Base-by-base conservation (phyloP, 2,888 invertebrate species). In the Pycnomerus fuliginosus region DNA sequence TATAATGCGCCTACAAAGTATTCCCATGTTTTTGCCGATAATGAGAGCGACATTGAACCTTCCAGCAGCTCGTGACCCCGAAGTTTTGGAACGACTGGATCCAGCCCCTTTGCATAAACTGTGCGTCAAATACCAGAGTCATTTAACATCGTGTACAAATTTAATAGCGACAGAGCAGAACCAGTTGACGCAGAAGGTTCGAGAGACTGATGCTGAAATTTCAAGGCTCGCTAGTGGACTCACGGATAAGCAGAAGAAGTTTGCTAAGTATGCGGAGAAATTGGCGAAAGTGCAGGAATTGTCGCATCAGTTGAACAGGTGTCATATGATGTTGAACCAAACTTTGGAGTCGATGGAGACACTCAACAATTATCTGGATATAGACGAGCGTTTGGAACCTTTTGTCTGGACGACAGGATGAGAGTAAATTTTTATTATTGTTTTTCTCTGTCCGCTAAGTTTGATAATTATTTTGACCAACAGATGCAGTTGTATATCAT, bases 21-120 rank as follows among this genome's bases (percentile, higher is more conserved):
- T 95, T 57, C 94, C 95, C 2, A 89, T 91, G 72, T 95, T 96
- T 70, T 73, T 94, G 37, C 96, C 96, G 0, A 92, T 96, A 32
- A 90, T 96, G 84, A 74, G 93, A 23, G 92, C 91, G 0, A 89
- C 92, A 0, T 71, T 93, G 1, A 91, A 91, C 25, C 72, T 92
- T 36, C 90, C 93, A 0, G 87, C 90, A 0, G 85, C 87, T 0
- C 77, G 90, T 30, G 94, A 95, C 69, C 87, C 90, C 0, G 92
- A 93, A 65, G 85, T 94, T 1, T 73, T 93, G 13, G 94, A 94
- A 72, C 82, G 84, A 48, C 68, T 85, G 4, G 84, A 85, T 62
- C 71, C 72, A 3, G 58, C 66, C 4, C 83, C 87, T 17, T 67
- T 87, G 65, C 80, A 87, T 22, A 82, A 86, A 44, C 74, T 95